Base-by-base conservation (phyloP, 2,888 invertebrate genomes). In the Automeris io region DNA sequence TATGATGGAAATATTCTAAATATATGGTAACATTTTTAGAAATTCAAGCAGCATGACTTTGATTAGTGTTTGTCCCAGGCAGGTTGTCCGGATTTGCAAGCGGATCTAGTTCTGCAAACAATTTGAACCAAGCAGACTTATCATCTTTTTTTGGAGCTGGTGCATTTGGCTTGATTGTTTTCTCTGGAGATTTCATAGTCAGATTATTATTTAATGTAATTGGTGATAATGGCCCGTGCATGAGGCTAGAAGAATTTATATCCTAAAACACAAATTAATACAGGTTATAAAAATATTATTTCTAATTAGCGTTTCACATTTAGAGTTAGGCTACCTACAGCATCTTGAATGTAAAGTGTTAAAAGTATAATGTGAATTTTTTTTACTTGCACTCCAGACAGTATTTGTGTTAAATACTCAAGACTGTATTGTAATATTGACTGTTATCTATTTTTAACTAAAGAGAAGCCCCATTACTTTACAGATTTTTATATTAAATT, bases 51-150 rank as follows among this genome's bases (percentile, higher is more conserved):
- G 87, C 82, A 61, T 88, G 88, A 49, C 88, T 88, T 25, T 88
- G 86, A 41, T 74, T 78, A n/a, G 58, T 64, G 40, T 83, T 82
- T 6, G 73, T 61, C 3, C 87, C 83, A 11, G 70, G 78, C 13
- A 88, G 64, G 35, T 68, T 83, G 32, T 95, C 94, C 25, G 95
- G 95, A 81, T 96, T 96, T 7, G 95, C 91, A 22, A 97, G 83
- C 1, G 97, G 97, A 82, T 98, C 97, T 41, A 98, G 78, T 74
- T 97, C 97, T 24, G 97, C 95, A 83, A 98, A 97, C 37, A 97
- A 83, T 74, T 95, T 95, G 66, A 95, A 92, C 97, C 97, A 98
- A 11, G 88, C 86, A 2, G 85, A 80, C 58, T 82, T 88, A 44
- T 89, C 89, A 41, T 88, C 88, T 52, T 87, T 90, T 50, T 88